Conservation (phyloP, 2,113 vertebrate genomes). For the Ursus arctos region DNA sequence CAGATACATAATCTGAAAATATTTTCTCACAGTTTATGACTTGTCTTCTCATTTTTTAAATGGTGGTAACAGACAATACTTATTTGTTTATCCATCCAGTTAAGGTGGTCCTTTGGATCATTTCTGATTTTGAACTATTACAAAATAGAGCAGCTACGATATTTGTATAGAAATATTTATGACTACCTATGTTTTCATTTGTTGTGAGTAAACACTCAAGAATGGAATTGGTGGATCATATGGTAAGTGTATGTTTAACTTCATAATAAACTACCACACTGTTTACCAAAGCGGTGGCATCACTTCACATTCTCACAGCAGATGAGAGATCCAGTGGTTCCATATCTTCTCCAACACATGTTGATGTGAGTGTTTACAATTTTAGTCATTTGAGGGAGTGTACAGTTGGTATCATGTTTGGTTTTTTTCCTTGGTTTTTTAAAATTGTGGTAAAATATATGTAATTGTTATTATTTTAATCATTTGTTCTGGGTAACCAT, state of each 20-base stretch:
- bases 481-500: background rate
- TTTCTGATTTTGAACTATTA: conserved; percentile 14
- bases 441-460: background rate
- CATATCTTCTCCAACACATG: background rate
- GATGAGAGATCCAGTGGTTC: background rate
- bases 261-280: background rate
- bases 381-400: background rate
- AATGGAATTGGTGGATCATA: background rate
- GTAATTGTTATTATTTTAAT: background rate
- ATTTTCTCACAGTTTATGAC: background rate
- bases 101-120: background rate
- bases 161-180: background rate
- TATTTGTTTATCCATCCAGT: background rate
- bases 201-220: conserved; percentile 10
- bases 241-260: background rate
- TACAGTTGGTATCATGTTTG: background rate
- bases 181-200: background rate
- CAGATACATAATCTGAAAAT: background rate
- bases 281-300: background rate
- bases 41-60: conserved; percentile 13
- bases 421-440: background rate
- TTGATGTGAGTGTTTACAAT: background rate
- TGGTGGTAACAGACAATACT: background rate
- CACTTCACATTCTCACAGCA: background rate
- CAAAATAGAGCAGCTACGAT: background rate